A percentile compares a stretch with the other conserved stretches of the same genome.
These are phyloP conservation scores for Spisula subtruncata DNA, from an alignment of 2,888 invertebrate genomes.

Conservation along the genomic window DNA sequence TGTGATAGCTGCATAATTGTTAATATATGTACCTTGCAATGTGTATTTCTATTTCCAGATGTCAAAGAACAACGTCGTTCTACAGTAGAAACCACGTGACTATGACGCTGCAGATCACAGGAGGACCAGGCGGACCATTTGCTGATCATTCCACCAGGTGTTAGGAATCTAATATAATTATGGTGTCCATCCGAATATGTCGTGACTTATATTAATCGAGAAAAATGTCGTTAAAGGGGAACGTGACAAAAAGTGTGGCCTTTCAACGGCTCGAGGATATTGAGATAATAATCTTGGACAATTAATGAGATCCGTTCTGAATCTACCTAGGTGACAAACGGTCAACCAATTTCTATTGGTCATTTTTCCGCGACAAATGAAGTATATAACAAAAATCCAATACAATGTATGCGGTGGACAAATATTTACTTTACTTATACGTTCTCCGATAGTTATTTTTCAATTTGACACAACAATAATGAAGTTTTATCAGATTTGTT, in stretches of 20 bases:
- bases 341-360: slow-evolving; percentile 6
- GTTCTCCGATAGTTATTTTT: not conserved
- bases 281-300: slow-evolving; percentile 1
- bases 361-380: not conserved
- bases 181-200: not conserved
- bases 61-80: not conserved
- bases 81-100: not conserved
- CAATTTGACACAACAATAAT: not conserved
- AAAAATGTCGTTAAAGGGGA: not conserved
- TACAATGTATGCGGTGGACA: not conserved
- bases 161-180: not conserved
- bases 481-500: not conserved
- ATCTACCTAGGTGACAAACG: slow-evolving; percentile 13
- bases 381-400: not conserved
- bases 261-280: not conserved
- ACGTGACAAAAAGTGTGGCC: not conserved
- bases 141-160: not conserved
- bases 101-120: not conserved
- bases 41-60: not conserved
- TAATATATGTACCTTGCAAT: not conserved
- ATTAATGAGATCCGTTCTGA: slow-evolving; percentile 13
- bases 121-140: not conserved
- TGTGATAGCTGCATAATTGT: no score
- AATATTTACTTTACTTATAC: slow-evolving; percentile 3
- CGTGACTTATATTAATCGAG: not conserved